Evolutionary conservation across 2,797 vertebrate species (phyloP), one percentile per base, ranked within the genome.

Genomic region (Myiotriccus ornatus): DNA sequence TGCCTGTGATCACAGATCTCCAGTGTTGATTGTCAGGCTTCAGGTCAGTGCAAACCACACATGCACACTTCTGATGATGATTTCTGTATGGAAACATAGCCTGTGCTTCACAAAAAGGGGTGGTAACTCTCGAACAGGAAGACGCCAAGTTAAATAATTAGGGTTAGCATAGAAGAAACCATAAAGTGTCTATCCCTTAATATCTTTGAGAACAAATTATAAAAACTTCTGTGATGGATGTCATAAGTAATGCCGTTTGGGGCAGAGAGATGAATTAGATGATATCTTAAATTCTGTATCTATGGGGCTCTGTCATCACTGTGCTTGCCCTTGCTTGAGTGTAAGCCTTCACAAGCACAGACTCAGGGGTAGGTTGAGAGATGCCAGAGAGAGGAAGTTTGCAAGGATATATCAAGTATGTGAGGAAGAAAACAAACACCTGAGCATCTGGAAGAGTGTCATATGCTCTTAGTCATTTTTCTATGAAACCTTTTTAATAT

Each of bases 41-140:
- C 23, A 23, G 28, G 19, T 52, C 27, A 8, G 19, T 18, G 27
- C 49, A 60, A 67, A 53, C 7, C 34, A 37, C 32, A 27, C 22
- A 32, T 0, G 1, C 25, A 18, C 2, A 1, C 23, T 79, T 21
- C 34, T 20, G 4, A n/a, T 13, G 37, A 28, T 13, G 12, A 12
- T 43, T 14, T 50, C 46, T 43, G 8, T 34, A 65, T 50, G 81
- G 52, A 93, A 87, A 73, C 20, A 53, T 35, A 49, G n/a, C 6
- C 34, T 53, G 30, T 37, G 37, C 73, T 78, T 86, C 47, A 39
- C 17, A 37, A 57, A 65, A 76, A 41, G 15, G 7, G 7, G 3
- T 32, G 25, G 19, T n/a, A 56, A 25, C 13, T 37, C 84, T 64
- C 50, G 30, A 44, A 67, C 19, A 27, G 18, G 10, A 88, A 73